Conservation (phyloP, 1,140 invertebrate genomes). For the Myzus persicae region DNA sequence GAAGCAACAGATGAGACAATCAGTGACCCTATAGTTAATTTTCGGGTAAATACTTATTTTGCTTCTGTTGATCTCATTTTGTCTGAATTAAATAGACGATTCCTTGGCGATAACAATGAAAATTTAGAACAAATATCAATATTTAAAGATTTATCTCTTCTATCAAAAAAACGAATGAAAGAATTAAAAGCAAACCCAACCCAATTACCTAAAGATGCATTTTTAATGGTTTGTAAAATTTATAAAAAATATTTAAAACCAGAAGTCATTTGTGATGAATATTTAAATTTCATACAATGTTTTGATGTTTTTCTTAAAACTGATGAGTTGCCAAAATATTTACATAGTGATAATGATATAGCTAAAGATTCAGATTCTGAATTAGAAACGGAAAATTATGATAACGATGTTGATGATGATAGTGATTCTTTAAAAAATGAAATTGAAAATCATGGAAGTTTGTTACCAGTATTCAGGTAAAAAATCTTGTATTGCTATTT, state of each 20-base stretch:
- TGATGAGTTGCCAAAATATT: too few relatives aligned
- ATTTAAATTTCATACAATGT: too few relatives aligned
- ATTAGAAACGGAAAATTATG: too few relatives aligned
- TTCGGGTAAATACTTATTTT: neutral
- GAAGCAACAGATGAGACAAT: neutral
- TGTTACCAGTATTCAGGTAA: too few relatives aligned
- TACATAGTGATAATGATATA: too few relatives aligned
- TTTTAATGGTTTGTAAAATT: neutral
- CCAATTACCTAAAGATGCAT: neutral
- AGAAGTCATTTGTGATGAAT: too few relatives aligned
- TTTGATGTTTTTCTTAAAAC: too few relatives aligned
- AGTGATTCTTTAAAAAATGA: too few relatives aligned
- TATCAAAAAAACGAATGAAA: neutral
- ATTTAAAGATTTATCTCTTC: conserved; percentile 5
- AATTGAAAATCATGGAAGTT: too few relatives aligned
- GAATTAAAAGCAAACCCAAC: neutral
- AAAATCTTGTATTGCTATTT: too few relatives aligned
- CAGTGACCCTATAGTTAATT: neutral
- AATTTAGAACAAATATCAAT: neutral
- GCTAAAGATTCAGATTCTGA: too few relatives aligned
- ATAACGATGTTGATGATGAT: too few relatives aligned
- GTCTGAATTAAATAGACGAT: neutral
- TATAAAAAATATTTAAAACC: neutral
- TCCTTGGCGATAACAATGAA: neutral
- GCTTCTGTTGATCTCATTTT: conserved; percentile 3